Evolutionary conservation across 1,140 invertebrate species (phyloP).

Genomic region (Elymnias hypermnestra): DNA sequence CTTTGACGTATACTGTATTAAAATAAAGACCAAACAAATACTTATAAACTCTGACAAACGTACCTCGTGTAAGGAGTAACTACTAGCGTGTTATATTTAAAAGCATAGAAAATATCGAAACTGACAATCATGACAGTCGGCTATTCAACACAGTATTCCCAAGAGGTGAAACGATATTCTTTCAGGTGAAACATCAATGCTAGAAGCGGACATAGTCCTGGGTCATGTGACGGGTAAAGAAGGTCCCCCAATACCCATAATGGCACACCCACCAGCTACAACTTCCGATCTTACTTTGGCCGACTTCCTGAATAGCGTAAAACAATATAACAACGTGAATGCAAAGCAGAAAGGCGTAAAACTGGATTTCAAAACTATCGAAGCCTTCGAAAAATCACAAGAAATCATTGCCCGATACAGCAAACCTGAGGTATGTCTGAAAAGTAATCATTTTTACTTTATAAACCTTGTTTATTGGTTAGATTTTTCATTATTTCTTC

Average conservation of each 20-base stretch:
- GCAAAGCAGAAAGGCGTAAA: constrained; percentile 83
- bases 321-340: constrained; percentile 67
- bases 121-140: too few species aligned
- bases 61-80: too few species aligned
- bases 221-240: constrained; percentile 76
- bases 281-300: constrained; percentile 86
- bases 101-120: too few species aligned
- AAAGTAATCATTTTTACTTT: background rate
- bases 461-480: constrained; percentile 47
- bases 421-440: constrained; percentile 43
- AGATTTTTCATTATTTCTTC: constrained; percentile 78
- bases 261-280: constrained; percentile 88
- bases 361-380: constrained; percentile 90
- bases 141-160: too few species aligned
- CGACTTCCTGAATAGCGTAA: constrained; percentile 81
- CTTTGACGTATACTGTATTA: too few species aligned
- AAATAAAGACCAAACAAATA: too few species aligned
- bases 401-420: constrained; percentile 63
- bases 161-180: too few species aligned
- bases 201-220: constrained; percentile 92
- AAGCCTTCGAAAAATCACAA: constrained; percentile 83
- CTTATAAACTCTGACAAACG: too few species aligned
- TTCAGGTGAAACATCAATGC: constrained; percentile 84
- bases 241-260: constrained; percentile 81
- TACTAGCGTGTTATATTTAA: too few species aligned